phyloP scores from a whole-genome alignment of 2,888 invertebrate species.

The Thyatira batis region DNA sequence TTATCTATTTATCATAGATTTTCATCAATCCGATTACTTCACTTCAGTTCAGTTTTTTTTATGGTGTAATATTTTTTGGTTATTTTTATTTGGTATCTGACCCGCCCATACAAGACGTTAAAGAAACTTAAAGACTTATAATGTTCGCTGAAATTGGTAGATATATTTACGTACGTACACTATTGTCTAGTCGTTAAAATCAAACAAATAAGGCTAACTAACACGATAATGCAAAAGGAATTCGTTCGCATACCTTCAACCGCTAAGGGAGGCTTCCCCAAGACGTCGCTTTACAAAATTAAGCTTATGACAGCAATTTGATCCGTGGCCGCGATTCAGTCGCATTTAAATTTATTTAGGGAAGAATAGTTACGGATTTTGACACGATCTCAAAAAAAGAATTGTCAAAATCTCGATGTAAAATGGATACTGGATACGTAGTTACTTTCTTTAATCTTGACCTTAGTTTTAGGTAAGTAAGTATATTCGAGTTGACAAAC shows the following conservation, averaged over 20 bases:
- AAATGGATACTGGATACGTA: neutral
- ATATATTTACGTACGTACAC: neutral
- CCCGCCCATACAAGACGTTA: too few species aligned
- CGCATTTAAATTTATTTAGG: neutral
- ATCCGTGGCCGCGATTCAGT: neutral
- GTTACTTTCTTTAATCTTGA: too few species aligned
- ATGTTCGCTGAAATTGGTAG: neutral
- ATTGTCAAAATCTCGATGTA: neutral
- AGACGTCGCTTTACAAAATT: constrained; percentile 3
- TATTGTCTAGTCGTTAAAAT: constrained; percentile 5
- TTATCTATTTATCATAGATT: neutral
- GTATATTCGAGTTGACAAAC: too few species aligned
- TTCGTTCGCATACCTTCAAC: constrained; percentile 22
- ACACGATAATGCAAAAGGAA: constrained; percentile 20
- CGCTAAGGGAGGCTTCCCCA: neutral
- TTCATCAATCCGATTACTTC: too few species aligned
- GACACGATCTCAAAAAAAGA: neutral
- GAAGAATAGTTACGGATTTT: neutral
- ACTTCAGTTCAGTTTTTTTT: too few species aligned
- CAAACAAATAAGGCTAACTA: constrained; percentile 16
- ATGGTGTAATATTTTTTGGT: too few species aligned
- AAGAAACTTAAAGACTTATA: neutral
- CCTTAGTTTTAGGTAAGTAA: too few species aligned
- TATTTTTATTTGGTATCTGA: too few species aligned
- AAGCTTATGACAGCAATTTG: neutral